Evolutionary conservation across 1,140 invertebrate species (phyloP), one percentile per base, ranked within the genome.

Genomic region (Metaphire vulgaris): DNA sequence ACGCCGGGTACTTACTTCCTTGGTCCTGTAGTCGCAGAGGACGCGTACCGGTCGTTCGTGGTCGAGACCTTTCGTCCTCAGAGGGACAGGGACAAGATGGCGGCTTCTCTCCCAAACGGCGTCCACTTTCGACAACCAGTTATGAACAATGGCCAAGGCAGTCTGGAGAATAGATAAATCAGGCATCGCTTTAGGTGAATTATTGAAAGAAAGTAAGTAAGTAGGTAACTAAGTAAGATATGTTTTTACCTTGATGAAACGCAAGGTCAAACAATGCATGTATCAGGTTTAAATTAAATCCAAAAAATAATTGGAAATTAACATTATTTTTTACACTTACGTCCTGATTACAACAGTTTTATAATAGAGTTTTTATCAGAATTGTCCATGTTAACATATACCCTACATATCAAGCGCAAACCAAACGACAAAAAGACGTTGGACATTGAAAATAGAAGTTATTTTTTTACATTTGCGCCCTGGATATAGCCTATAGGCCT

Each of bases 41-140:
- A 72, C 67, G 28, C 32, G 29, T 1, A 64, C 56, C 14, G 74
- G 73, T 75, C 77, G 21, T 31, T 15, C 34, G 21, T 75, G 74
- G 32, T 74, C 72, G 15, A 78, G 56, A 34, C 64, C 69, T 29
- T 29, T 28, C 2, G 73, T 75, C 31, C 77, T 21, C 28, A 75
- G 30, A 65, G 76, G 77, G 32, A 71, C 68, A 1, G 77, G 77
- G 14, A 75, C 33, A 16, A 78, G 26, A 15, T 70, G 64, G 67
- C 68, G 76, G n/a, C 66, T 75, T 41, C 69, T 31, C 6, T 72
- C 41, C 33, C 76, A 68, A 1, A 78, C 2, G 26, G 34, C 28
- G 29, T 78, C 69, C n/a, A 75, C 41, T 30, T 74, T 75, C n/a
- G 28, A 15, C 28, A 75, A 67, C 77, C 77, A 78, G 41, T 34